Conservation (phyloP, 2,113 vertebrate species). For the Prunella himalayana region DNA sequence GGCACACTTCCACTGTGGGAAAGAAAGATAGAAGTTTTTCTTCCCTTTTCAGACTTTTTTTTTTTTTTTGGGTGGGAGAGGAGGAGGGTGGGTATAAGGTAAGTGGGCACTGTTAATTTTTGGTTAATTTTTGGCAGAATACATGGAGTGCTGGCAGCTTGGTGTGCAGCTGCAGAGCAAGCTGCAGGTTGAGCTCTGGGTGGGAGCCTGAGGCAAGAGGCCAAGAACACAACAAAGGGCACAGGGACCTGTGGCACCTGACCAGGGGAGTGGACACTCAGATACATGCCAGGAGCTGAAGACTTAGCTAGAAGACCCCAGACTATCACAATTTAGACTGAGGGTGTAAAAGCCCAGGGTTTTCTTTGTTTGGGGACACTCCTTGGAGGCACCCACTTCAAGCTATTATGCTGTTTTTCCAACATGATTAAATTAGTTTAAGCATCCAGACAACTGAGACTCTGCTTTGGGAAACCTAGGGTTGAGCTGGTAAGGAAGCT, state of each 20-base stretch:
- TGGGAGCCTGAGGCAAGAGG: background rate
- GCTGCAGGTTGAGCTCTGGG: background rate
- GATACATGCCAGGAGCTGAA: background rate
- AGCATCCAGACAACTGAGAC: background rate
- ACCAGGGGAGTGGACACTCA: background rate
- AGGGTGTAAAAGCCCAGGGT: background rate
- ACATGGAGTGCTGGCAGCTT: background rate
- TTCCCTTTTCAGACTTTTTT: background rate
- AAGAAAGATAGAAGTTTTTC: background rate
- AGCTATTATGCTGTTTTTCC: background rate
- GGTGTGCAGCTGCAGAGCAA: background rate
- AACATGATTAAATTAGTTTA: background rate
- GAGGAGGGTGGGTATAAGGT: fast-evolving
- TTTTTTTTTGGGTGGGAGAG: fast-evolving
- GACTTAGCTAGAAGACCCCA: background rate
- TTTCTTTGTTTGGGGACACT: background rate
- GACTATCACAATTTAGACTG: background rate
- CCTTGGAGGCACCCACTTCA: background rate
- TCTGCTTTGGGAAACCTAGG: background rate
- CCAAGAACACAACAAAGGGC: fast-evolving
- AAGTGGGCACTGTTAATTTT: background rate
- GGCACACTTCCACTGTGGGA: background rate
- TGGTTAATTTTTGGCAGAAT: background rate
- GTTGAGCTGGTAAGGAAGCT: background rate
- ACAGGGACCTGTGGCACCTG: too few species aligned